phyloP scores from a whole-genome alignment of 2,797 vertebrate genomes.

The Sphenopsis melanotis region DNA sequence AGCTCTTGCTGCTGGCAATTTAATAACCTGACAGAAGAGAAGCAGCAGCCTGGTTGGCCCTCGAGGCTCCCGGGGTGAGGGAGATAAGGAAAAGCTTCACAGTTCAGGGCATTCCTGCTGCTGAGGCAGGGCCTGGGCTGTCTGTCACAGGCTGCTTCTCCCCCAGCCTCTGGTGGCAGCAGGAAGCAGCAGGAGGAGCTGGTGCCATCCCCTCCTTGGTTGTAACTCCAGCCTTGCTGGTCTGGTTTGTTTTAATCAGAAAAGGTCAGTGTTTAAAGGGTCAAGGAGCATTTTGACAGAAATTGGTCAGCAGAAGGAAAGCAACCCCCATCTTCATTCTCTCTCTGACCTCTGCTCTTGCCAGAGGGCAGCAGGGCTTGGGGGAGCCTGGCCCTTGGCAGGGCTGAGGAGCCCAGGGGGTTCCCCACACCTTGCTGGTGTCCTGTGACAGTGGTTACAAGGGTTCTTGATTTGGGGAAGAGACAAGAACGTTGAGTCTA shows the following conservation, averaged over 20 bases:
- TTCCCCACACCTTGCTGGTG: not conserved
- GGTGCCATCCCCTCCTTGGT: not conserved
- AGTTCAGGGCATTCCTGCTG: not conserved
- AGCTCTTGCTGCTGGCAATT: not conserved
- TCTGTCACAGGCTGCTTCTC: not conserved
- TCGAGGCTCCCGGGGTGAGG: not conserved
- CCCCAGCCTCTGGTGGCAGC: rapidly evolving
- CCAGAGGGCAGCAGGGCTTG: not conserved
- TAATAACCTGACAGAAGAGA: not conserved
- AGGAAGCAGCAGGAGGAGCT: not conserved
- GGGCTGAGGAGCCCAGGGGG: not conserved
- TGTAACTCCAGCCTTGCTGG: not conserved
- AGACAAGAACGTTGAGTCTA: too few species aligned
- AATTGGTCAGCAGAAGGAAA: not conserved
- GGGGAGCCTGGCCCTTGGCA: not conserved
- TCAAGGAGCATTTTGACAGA: not conserved
- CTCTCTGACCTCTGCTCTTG: not conserved
- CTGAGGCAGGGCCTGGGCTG: not conserved
- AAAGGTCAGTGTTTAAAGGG: not conserved
- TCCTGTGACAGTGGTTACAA: too few species aligned
- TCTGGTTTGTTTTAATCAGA: not conserved
- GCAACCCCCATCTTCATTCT: rapidly evolving
- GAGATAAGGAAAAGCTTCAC: not conserved
- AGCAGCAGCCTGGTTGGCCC: not conserved
- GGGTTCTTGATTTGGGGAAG: too few species aligned